Evolutionary conservation across 2,113 vertebrate genomes (phyloP).

Genomic region (Phocoena sinus): DNA sequence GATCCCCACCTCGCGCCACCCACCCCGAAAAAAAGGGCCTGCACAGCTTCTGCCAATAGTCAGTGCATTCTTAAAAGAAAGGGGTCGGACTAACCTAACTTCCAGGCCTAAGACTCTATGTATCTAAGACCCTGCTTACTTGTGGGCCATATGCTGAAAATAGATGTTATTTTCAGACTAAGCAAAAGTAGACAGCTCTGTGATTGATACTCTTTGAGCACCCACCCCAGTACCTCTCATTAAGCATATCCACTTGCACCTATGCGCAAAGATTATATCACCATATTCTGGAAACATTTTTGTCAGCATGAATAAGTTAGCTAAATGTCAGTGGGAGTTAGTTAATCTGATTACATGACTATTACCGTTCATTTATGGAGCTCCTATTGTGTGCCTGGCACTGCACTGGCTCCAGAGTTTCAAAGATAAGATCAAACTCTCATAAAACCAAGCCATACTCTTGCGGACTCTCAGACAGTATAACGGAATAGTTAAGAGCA

Average conservation of each 20-base stretch:
- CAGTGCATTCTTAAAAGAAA: not conserved
- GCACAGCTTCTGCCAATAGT: not conserved
- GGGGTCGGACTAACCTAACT: not conserved
- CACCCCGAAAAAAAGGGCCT: not conserved
- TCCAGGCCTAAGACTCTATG: not conserved
- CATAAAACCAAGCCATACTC: constrained; percentile 18
- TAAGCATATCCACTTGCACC: not conserved
- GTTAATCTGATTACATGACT: constrained; percentile 10
- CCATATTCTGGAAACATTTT: constrained; percentile 17
- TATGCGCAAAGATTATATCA: not conserved
- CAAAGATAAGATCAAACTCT: constrained; percentile 52
- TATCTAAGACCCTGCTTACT: not conserved
- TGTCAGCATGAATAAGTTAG: constrained; percentile 16
- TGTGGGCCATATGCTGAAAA: not conserved
- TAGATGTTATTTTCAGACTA: not conserved
- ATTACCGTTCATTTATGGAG: not conserved
- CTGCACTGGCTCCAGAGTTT: not conserved
- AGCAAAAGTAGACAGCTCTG: not conserved
- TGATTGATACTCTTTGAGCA: not conserved
- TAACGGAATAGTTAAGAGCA: not conserved
- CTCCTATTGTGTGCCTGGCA: constrained; percentile 18
- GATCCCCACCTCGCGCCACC: not conserved
- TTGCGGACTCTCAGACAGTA: not conserved
- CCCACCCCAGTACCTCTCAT: not conserved
- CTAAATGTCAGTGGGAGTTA: not conserved